phyloP scores from a whole-genome alignment of 1,140 invertebrate genomes.

The Solen grandis region DNA sequence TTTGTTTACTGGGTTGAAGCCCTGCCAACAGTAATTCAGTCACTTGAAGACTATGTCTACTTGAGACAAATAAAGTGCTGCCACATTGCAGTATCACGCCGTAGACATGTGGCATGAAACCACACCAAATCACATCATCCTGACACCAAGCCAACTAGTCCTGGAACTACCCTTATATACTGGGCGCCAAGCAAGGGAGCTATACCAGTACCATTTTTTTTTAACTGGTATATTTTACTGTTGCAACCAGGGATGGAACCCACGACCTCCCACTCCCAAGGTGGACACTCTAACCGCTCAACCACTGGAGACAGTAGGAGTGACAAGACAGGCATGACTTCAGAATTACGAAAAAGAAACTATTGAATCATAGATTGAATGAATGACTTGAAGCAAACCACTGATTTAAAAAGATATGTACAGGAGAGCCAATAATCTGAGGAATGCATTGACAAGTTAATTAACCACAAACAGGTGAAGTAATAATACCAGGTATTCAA shows the following conservation, averaged over 20 bases:
- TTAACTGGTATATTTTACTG: neutral
- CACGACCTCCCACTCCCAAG: neutral
- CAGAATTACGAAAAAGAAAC: too few relatives aligned
- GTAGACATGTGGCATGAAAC: neutral
- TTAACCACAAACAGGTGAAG: too few relatives aligned
- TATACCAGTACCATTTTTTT: neutral
- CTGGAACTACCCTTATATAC: neutral
- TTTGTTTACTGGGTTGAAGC: too few relatives aligned
- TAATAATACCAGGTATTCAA: too few relatives aligned
- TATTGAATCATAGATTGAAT: too few relatives aligned
- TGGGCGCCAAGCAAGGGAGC: neutral
- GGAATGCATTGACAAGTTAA: too few relatives aligned
- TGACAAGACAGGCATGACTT: too few relatives aligned
- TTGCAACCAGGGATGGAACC: neutral
- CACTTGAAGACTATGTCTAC: neutral
- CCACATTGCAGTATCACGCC: neutral
- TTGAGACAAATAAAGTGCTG: neutral
- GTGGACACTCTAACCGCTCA: neutral
- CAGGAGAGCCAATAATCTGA: too few relatives aligned
- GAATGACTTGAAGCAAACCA: too few relatives aligned
- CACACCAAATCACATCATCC: neutral
- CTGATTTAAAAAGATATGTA: too few relatives aligned
- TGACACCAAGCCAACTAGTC: neutral
- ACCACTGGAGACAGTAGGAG: neutral
- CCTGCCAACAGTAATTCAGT: neutral